Evolutionary conservation across 2,888 invertebrate species (phyloP).

Genomic region (Thecophora atra): DNA sequence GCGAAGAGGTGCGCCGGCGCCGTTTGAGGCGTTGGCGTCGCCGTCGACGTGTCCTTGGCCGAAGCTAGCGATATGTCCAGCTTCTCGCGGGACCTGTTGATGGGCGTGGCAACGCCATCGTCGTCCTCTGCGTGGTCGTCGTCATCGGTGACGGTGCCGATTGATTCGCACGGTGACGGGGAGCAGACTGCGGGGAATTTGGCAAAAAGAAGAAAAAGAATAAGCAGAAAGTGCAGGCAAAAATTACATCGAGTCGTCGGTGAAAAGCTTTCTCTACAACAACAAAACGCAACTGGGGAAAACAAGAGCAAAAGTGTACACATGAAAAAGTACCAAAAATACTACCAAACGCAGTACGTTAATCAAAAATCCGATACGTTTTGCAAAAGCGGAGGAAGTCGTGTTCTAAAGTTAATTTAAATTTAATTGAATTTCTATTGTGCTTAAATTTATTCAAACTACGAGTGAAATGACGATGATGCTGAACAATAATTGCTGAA

Average conservation of each 20-base stretch:
- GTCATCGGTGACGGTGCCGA: slow-evolving; percentile 74
- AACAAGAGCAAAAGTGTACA: slow-evolving; percentile 8
- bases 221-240: too few relatives aligned
- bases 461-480: too few relatives aligned
- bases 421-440: too few relatives aligned
- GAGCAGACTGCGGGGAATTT: slow-evolving; percentile 71
- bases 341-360: slow-evolving; percentile 14
- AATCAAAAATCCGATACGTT: background rate
- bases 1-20: slow-evolving; percentile 52
- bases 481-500: background rate
- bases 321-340: slow-evolving; percentile 2
- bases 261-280: background rate
- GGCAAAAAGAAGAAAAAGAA: too few relatives aligned
- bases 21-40: slow-evolving; percentile 49
- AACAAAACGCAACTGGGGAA: background rate
- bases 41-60: slow-evolving; percentile 51
- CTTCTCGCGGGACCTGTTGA: slow-evolving; percentile 63
- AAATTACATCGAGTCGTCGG: background rate
- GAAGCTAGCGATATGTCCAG: slow-evolving; percentile 49
- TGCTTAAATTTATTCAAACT: too few relatives aligned
- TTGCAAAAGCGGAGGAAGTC: too few relatives aligned
- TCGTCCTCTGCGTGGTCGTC: slow-evolving; percentile 55
- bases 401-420: too few relatives aligned
- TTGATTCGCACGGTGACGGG: slow-evolving; percentile 81
- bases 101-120: slow-evolving; percentile 54